Evolutionary conservation across 2,113 vertebrate species (phyloP).

Genomic region (Sceloporus tristichus): DNA sequence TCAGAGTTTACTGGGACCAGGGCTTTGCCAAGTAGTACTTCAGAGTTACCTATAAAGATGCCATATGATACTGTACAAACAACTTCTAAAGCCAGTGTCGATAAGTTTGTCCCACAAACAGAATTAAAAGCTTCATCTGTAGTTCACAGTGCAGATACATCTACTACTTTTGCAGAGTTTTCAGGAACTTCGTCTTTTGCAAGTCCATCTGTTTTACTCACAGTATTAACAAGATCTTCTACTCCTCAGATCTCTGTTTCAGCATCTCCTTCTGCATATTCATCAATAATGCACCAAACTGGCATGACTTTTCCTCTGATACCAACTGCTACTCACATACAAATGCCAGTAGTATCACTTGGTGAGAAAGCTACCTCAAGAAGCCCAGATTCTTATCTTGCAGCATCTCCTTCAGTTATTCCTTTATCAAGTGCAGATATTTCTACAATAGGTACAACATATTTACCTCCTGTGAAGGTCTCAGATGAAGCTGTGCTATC

Average conservation of each 20-base stretch:
- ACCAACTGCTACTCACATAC: constrained; percentile 40
- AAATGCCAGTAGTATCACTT: constrained; percentile 39
- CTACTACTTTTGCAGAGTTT: constrained; percentile 27
- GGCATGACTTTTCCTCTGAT: constrained; percentile 15
- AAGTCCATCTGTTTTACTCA: constrained; percentile 20
- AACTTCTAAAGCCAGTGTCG: constrained; percentile 27
- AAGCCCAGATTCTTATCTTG: constrained; percentile 19
- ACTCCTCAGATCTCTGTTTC: constrained; percentile 8
- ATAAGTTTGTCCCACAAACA: constrained; percentile 27
- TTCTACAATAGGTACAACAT: constrained; percentile 39
- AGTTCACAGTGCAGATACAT: constrained; percentile 30
- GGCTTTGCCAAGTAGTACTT: constrained; percentile 22
- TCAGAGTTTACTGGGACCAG: constrained; percentile 8
- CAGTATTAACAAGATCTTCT: constrained; percentile 20
- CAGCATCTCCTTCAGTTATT: constrained; percentile 23
- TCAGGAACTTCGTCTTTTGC: constrained; percentile 19
- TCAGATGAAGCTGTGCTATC: constrained; percentile 49
- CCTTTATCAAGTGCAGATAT: constrained; percentile 34
- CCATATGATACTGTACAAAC: constrained; percentile 20
- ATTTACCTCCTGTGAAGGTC: constrained; percentile 42
- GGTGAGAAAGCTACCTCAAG: constrained; percentile 38
- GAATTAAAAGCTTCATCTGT: constrained; percentile 37
- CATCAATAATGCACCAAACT: constrained; percentile 25
- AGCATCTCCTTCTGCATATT: constrained; percentile 26
- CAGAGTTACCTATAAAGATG: constrained; percentile 36